Percentiles rank a stretch among this genome's conserved stretches.
Conservation (phyloP, 92 coral and sea anemone genomes). For the Umimayanthus kanabou region DNA sequence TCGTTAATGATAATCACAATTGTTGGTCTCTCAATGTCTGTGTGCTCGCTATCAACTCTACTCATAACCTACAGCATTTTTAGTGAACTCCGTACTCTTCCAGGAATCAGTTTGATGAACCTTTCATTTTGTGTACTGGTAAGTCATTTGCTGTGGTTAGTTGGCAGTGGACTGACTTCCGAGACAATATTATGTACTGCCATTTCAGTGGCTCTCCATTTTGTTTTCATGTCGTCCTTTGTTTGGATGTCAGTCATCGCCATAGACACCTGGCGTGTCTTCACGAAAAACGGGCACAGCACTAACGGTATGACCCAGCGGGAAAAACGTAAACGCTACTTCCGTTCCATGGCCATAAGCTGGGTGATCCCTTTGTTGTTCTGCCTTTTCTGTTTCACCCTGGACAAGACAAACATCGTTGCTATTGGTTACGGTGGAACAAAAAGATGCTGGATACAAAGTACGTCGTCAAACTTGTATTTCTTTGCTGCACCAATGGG, state of each 20-base stretch:
- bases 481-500: slow-evolving; percentile 19
- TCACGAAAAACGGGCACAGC: slow-evolving; percentile 39
- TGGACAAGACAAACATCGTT: slow-evolving; percentile 55
- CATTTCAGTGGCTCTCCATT: slow-evolving; percentile 50
- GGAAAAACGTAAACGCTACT: slow-evolving; percentile 42
- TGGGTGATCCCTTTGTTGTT: slow-evolving; percentile 61
- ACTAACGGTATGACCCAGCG: slow-evolving; percentile 33
- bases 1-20: slow-evolving; percentile 20
- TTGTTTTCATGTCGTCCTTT: slow-evolving; percentile 50
- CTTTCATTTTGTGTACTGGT: slow-evolving; percentile 42
- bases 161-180: slow-evolving; percentile 40
- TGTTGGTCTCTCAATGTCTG: slow-evolving; percentile 49
- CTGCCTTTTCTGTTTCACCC: slow-evolving; percentile 45
- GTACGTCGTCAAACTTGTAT: slow-evolving; percentile 32
- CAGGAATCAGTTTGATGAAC: slow-evolving; percentile 58
- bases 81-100: slow-evolving; percentile 59
- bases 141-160: slow-evolving; percentile 51
- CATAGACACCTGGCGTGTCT: slow-evolving; percentile 57
- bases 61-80: slow-evolving; percentile 53
- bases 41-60: slow-evolving; percentile 26
- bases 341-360: slow-evolving; percentile 50
- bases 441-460: slow-evolving; percentile 60
- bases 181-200: slow-evolving; percentile 28
- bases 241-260: slow-evolving; percentile 39
- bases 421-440: slow-evolving; percentile 60